A percentile compares a stretch with the other conserved stretches of the same genome.
These are phyloP conservation scores for Calvadosia cruxmelitensis DNA, from an alignment of 30 jellyfish, hydroid and myxozoan genomes.

Conservation along the genomic window DNA sequence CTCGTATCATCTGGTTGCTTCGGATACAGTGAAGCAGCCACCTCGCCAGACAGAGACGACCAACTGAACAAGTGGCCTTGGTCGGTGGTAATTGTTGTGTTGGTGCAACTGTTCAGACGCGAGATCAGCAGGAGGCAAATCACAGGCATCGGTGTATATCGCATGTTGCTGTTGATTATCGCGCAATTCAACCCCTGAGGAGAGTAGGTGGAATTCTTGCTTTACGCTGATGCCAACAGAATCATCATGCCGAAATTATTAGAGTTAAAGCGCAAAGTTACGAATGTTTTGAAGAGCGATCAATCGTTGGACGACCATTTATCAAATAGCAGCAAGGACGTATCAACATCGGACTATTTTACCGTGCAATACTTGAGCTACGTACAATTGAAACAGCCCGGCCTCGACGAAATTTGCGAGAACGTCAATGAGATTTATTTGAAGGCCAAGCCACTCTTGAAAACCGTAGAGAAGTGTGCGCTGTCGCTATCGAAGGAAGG, in stretches of 20 bases:
- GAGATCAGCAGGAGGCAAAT: no score
- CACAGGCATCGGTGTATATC: no score
- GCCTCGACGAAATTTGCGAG: slow-evolving; percentile 74
- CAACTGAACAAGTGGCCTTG: no score
- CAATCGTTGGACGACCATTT: neutral
- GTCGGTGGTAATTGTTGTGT: no score
- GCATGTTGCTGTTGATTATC: no score
- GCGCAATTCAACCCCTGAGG: no score
- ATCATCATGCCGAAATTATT: neutral
- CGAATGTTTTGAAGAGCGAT: neutral
- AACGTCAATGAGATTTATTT: slow-evolving; percentile 61
- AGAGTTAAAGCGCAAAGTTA: neutral
- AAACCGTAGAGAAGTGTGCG: slow-evolving; percentile 43
- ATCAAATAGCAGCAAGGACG: slow-evolving; percentile 7
- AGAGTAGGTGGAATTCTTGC: no score
- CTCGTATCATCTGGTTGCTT: no score
- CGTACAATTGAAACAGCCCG: slow-evolving; percentile 74
- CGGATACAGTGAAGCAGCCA: no score
- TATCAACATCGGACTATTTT: neutral
- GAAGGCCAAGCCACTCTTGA: slow-evolving; percentile 58
- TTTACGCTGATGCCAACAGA: no score
- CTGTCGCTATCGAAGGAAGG: slow-evolving; percentile 56
- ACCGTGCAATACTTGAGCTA: slow-evolving; percentile 57
- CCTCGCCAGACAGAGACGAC: no score
- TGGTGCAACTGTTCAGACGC: no score